These are phyloP conservation scores for Drosophila ogumai DNA, from an alignment of 1,140 invertebrate genomes.

Conservation along the genomic window DNA sequence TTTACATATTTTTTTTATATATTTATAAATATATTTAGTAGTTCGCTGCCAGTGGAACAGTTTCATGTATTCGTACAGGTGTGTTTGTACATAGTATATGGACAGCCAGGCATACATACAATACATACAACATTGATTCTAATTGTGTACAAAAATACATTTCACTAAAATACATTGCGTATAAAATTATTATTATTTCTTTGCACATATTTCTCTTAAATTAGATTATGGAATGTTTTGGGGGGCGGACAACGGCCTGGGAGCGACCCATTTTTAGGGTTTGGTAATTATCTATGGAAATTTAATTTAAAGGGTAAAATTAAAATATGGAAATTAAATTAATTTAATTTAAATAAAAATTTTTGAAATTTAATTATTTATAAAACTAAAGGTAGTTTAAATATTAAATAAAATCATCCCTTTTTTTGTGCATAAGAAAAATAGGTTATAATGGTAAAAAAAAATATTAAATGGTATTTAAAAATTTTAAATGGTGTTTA, in stretches of 20 bases:
- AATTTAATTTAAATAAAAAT: too few species aligned
- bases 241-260: background rate
- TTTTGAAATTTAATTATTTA: too few species aligned
- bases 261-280: slow-evolving; percentile 12
- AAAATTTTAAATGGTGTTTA: too few species aligned
- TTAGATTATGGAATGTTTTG: slow-evolving; percentile 36
- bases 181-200: slow-evolving; percentile 75
- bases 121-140: slow-evolving; percentile 44
- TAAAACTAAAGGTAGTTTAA: background rate
- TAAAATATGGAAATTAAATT: background rate
- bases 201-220: slow-evolving; percentile 67
- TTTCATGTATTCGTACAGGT: slow-evolving; percentile 33
- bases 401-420: background rate
- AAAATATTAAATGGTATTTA: too few species aligned
- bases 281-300: slow-evolving; percentile 4
- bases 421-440: too few species aligned
- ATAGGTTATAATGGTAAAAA: too few species aligned
- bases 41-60: slow-evolving; percentile 34
- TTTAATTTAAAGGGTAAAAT: background rate
- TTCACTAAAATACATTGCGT: slow-evolving; percentile 78
- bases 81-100: slow-evolving; percentile 44
- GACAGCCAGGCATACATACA: slow-evolving; percentile 37
- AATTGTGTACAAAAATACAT: slow-evolving; percentile 81
- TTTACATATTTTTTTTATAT: slow-evolving; percentile 50
- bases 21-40: slow-evolving; percentile 42